These are phyloP conservation scores for Galendromus occidentalis DNA, from an alignment of 1,140 invertebrate species.

Conservation along the genomic window DNA sequence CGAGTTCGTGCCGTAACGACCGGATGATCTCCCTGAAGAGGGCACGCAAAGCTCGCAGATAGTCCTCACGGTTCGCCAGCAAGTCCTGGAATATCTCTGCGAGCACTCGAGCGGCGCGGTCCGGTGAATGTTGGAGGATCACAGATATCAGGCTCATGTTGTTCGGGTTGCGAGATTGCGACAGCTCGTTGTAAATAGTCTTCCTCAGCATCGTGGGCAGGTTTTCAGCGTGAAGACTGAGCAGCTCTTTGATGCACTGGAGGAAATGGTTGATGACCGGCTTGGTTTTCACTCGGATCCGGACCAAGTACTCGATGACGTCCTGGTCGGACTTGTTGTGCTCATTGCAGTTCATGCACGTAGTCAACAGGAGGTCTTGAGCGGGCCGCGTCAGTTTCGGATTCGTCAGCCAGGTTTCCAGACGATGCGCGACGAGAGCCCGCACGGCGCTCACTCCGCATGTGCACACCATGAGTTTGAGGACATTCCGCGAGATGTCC, in stretches of 20 bases:
- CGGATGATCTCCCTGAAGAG: conserved; percentile 71
- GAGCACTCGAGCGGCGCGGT: conserved; percentile 28
- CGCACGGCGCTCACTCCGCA: conserved; percentile 69
- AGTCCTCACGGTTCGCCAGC: conserved; percentile 69
- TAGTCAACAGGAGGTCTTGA: conserved; percentile 75
- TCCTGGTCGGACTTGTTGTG: conserved; percentile 62
- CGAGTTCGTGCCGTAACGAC: conserved; percentile 54
- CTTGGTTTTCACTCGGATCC: conserved; percentile 81
- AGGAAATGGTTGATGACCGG: conserved; percentile 70
- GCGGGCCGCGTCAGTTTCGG: conserved; percentile 73
- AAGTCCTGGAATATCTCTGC: conserved; percentile 49
- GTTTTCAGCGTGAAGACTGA: conserved; percentile 54
- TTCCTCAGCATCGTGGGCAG: conserved; percentile 66
- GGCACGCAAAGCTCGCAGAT: conserved; percentile 55
- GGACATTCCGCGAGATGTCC: conserved; percentile 63
- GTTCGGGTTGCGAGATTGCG: conserved; percentile 66
- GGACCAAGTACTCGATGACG: conserved; percentile 66
- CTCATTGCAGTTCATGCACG: conserved; percentile 68
- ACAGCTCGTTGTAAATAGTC: conserved; percentile 85
- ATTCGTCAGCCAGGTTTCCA: conserved; percentile 88
- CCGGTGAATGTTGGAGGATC: conserved; percentile 49
- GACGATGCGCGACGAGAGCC: conserved; percentile 49
- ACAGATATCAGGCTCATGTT: conserved; percentile 70
- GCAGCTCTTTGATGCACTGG: conserved; percentile 57
- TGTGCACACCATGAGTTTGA: conserved; percentile 57